Conservation (phyloP, 2,888 invertebrate genomes). For the Aphodius sticticus region DNA sequence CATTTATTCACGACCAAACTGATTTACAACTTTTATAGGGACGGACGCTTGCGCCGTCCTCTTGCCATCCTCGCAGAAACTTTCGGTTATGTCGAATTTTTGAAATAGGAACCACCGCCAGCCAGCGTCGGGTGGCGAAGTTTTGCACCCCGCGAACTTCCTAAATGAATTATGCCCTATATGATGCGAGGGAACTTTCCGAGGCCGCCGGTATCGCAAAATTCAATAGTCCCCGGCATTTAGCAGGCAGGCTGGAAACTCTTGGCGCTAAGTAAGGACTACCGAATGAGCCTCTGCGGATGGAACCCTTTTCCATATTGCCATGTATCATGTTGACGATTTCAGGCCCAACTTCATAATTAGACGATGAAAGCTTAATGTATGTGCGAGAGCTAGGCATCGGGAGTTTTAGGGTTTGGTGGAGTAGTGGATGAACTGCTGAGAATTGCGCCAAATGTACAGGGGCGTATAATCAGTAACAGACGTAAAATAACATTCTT, state of each 20-base stretch:
- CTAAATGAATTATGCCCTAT: constrained; percentile 4
- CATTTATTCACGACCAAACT: not conserved
- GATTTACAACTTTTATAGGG: not conserved
- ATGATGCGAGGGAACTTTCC: not conserved
- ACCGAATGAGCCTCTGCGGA: not conserved
- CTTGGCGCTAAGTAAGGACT: not conserved
- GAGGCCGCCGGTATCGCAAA: not conserved
- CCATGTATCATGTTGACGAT: constrained; percentile 4
- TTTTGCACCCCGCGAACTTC: not conserved
- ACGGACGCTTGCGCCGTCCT: not conserved
- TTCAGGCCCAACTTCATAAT: not conserved
- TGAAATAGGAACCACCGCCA: not conserved
- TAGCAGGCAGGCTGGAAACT: not conserved
- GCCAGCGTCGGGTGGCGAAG: not conserved
- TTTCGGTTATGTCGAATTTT: not conserved
- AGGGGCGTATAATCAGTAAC: too few relatives aligned
- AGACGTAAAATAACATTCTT: too few relatives aligned
- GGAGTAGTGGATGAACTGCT: not conserved
- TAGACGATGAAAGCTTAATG: not conserved
- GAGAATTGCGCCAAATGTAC: not conserved
- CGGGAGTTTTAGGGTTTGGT: not conserved
- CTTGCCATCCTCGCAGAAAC: not conserved
- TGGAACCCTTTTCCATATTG: not conserved
- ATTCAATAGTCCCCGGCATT: not conserved
- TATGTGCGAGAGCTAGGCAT: not conserved